A percentile compares a stretch with the other conserved stretches of the same genome.
phyloP scores from a whole-genome alignment of 2,888 invertebrate species.

The Melipona beecheii region DNA sequence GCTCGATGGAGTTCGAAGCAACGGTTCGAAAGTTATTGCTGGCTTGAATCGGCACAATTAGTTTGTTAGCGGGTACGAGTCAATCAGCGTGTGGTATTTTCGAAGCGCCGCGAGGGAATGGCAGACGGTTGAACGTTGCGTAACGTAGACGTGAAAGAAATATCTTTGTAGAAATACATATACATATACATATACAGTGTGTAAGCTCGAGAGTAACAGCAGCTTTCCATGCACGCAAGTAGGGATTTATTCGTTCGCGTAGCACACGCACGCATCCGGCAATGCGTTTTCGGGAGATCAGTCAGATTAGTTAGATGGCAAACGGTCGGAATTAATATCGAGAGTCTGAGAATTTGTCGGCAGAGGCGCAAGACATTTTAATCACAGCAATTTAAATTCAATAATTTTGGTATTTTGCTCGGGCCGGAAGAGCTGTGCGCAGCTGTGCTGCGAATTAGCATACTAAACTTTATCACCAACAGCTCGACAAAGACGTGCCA shows the following conservation, averaged over 20 bases:
- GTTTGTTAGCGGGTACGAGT: neutral
- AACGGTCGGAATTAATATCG: conserved; percentile 66
- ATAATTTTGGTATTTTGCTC: conserved; percentile 83
- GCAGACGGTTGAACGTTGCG: no score
- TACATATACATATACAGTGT: no score
- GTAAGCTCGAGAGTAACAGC: no score
- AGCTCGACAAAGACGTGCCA: conserved; percentile 84
- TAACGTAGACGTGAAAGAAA: no score
- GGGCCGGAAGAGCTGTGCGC: conserved; percentile 74
- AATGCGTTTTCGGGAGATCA: conserved; percentile 21
- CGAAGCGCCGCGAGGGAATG: no score
- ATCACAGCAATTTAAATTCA: conserved; percentile 84
- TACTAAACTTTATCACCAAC: conserved; percentile 84
- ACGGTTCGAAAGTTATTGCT: no score
- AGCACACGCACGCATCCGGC: neutral
- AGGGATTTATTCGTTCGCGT: no score
- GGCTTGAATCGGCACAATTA: neutral
- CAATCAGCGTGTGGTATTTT: neutral
- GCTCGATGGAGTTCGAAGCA: no score
- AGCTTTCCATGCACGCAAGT: no score
- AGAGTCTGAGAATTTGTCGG: conserved; percentile 74
- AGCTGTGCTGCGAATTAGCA: conserved; percentile 84
- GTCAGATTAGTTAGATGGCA: conserved; percentile 15
- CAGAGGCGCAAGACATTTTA: conserved; percentile 78
- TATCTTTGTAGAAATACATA: no score